A percentile compares a stretch with the other conserved stretches of the same genome.
Evolutionary conservation across 2,797 vertebrate genomes (phyloP).

Genomic region (Avahi laniger): DNA sequence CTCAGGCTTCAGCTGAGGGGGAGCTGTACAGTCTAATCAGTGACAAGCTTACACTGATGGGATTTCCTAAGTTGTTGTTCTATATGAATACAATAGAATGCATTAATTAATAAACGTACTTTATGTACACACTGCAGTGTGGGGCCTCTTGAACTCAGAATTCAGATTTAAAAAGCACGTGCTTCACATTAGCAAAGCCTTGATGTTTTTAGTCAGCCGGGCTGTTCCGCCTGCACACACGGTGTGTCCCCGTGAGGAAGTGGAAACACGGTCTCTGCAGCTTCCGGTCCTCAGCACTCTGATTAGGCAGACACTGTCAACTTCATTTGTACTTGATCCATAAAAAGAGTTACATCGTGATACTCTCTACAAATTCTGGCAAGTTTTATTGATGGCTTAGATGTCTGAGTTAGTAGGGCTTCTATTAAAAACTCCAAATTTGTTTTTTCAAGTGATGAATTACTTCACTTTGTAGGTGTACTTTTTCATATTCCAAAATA

Average conservation of each 20-base stretch:
- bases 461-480: slow-evolving; percentile 33
- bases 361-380: slow-evolving; percentile 55
- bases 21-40: background rate
- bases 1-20: background rate
- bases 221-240: background rate
- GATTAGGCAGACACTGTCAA: slow-evolving; percentile 55
- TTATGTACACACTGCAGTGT: fast-evolving
- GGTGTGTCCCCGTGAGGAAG: background rate
- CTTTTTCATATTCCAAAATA: slow-evolving; percentile 66
- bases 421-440: slow-evolving; percentile 73
- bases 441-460: slow-evolving; percentile 68
- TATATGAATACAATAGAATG: background rate
- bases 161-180: background rate
- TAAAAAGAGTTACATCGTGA: slow-evolving; percentile 62
- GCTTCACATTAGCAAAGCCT: background rate
- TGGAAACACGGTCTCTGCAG: background rate
- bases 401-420: slow-evolving; percentile 68
- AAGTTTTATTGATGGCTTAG: slow-evolving; percentile 61
- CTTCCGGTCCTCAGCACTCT: background rate
- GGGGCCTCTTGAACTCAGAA: background rate
- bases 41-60: background rate
- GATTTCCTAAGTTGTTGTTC: background rate
- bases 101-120: background rate
- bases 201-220: slow-evolving; percentile 56
- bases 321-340: slow-evolving; percentile 48